Conservation (phyloP, 2,888 invertebrate species). For the Ametastegia equiseti region DNA sequence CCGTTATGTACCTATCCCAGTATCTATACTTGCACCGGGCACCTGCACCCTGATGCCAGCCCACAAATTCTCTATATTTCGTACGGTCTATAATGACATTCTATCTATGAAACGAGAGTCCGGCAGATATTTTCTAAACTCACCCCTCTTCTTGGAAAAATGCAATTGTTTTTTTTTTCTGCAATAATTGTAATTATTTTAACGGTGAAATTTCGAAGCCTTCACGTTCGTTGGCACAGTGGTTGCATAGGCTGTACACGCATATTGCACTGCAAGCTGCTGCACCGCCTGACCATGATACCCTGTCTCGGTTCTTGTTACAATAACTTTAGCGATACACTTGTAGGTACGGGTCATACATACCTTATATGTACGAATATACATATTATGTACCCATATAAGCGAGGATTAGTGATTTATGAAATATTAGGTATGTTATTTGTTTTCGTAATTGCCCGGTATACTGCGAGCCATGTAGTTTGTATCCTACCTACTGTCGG, state of each 20-base stretch:
- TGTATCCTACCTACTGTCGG: too few species aligned
- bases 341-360: background rate
- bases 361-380: background rate
- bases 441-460: slow-evolving; percentile 17
- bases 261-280: too few species aligned
- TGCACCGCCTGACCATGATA: background rate
- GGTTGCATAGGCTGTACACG: background rate
- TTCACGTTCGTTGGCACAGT: too few species aligned
- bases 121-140: too few species aligned
- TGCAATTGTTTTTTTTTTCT: too few species aligned
- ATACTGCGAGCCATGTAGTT: background rate
- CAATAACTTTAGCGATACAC: background rate
- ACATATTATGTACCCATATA: background rate
- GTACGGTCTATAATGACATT: too few species aligned
- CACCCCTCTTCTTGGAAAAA: too few species aligned
- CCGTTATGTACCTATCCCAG: background rate
- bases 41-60: too few species aligned
- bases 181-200: too few species aligned
- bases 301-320: background rate
- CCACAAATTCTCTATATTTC: too few species aligned
- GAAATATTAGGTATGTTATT: slow-evolving; percentile 35
- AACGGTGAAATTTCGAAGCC: too few species aligned
- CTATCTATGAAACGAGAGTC: too few species aligned
- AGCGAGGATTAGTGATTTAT: slow-evolving; percentile 17
- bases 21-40: background rate